Base-by-base conservation (phyloP, 2,888 invertebrate species). In the Reticulitermes lucifugus region DNA sequence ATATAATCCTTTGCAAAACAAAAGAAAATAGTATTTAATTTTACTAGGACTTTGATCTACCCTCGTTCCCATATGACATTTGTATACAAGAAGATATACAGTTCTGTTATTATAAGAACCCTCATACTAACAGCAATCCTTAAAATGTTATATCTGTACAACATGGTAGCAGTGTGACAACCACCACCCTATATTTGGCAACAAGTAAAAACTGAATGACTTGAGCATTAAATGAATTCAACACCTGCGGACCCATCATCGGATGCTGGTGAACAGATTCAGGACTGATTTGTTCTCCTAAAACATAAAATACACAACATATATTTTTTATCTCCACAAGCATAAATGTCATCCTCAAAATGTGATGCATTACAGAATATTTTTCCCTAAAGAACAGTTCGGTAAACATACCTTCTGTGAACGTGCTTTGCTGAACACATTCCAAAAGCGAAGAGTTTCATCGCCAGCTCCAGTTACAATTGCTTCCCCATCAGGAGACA, bases 381-480 rank as follows among this genome's bases (percentile, higher is more conserved):
- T 46, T 82, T 18, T 18, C 4, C 55, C 55, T 14, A 14, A 18
- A 14, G 18, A 18, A 55, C 14, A 18, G 14, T 5, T 55, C 21
- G 18, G 14, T 12, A 35, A 5, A 7, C 80, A 85, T 87, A 90
- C 90, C 89, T 97, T 97, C 90, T 97, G 97, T 85, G 98, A 98
- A 65, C 98, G 94, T 25, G 98, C 98, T 93, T 99, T 99, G 89
- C 98, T 98, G 92, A 99, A 99, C 0, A 99, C 98, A 92, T 99
- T 99, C 99, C 99, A 99, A 91, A 99, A 99, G 12, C 99, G 93
- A 9, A 99, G 93, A 0, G 99, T 99, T 90, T 99, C 99, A 91
- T 99, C 99, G 0, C 99, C 99, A 0, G 99, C 99, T 46, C 99
- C 99, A 0, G 99, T 99, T 0, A 99, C 99, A 87, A 99, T 99